Conservation (phyloP, 1,140 invertebrate genomes). For the Formica selysi region DNA sequence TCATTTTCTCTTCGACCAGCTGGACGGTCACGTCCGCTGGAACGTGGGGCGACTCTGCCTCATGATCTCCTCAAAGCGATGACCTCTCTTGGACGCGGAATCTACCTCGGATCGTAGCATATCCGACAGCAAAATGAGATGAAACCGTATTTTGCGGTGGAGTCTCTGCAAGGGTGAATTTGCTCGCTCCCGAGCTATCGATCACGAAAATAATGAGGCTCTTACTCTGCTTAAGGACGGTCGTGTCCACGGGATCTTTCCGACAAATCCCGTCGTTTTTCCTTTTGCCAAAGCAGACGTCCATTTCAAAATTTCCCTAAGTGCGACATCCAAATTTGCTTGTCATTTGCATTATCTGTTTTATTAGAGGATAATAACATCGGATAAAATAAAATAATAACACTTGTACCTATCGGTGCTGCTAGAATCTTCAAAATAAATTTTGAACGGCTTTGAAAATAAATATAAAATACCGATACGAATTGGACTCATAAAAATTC, state of each 20-base stretch:
- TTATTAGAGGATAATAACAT: not conserved
- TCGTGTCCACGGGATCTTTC: conserved; percentile 25
- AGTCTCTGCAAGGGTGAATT: conserved; percentile 68
- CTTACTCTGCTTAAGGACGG: conserved; percentile 38
- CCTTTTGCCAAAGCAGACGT: conserved; percentile 28
- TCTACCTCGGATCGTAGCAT: conserved; percentile 70
- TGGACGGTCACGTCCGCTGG: conserved; percentile 67
- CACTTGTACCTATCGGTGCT: not conserved
- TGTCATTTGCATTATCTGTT: not conserved
- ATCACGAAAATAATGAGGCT: conserved; percentile 77
- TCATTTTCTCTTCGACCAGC: conserved; percentile 73
- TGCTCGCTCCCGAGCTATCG: conserved; percentile 60
- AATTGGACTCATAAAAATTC: not conserved
- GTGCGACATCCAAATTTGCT: conserved; percentile 25
- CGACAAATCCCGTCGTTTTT: conserved; percentile 26
- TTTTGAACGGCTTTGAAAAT: not conserved
- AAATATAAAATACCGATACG: not conserved
- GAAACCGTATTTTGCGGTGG: conserved; percentile 67
- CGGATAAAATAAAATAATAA: conserved; percentile 36
- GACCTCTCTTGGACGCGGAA: conserved; percentile 28
- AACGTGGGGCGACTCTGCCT: not conserved
- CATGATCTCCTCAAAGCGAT: conserved; percentile 33
- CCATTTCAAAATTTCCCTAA: conserved; percentile 35
- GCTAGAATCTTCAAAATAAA: not conserved
- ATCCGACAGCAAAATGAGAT: conserved; percentile 63